Conservation (phyloP, 2,113 vertebrate genomes). For the Eubucco bourcierii region DNA sequence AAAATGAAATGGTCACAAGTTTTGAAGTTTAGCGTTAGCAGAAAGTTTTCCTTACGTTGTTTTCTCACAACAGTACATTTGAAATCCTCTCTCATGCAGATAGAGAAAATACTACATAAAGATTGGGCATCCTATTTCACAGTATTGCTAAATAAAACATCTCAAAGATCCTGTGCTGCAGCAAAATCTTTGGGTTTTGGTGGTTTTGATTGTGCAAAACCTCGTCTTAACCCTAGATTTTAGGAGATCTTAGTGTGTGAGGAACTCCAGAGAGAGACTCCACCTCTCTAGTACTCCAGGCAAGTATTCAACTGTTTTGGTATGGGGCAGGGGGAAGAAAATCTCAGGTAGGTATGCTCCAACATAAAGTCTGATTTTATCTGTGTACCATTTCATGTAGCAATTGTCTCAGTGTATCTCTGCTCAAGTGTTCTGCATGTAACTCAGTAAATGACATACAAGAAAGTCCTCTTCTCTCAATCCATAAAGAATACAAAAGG, state of each 20-base stretch:
- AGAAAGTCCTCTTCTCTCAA: background rate
- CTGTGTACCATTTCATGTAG: background rate
- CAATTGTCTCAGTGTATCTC: background rate
- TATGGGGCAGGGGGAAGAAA: background rate
- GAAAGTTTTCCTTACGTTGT: background rate
- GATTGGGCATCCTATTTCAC: background rate
- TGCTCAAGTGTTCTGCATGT: background rate
- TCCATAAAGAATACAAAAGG: background rate
- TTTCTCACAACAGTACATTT: background rate
- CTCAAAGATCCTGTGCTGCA: background rate
- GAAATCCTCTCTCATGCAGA: background rate
- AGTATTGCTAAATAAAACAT: background rate
- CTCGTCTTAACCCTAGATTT: background rate
- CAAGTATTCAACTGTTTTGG: background rate
- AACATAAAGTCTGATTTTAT: background rate
- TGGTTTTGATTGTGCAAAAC: background rate
- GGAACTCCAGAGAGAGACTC: background rate
- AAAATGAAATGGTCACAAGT: background rate
- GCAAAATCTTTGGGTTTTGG: rapidly evolving
- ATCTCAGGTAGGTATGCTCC: rapidly evolving
- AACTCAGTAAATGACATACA: background rate
- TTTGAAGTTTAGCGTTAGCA: background rate
- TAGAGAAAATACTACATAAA: background rate
- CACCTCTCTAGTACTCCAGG: background rate
- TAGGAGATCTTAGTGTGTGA: background rate